phyloP scores from a whole-genome alignment of 2,113 vertebrate genomes.

The Taxidea taxus region DNA sequence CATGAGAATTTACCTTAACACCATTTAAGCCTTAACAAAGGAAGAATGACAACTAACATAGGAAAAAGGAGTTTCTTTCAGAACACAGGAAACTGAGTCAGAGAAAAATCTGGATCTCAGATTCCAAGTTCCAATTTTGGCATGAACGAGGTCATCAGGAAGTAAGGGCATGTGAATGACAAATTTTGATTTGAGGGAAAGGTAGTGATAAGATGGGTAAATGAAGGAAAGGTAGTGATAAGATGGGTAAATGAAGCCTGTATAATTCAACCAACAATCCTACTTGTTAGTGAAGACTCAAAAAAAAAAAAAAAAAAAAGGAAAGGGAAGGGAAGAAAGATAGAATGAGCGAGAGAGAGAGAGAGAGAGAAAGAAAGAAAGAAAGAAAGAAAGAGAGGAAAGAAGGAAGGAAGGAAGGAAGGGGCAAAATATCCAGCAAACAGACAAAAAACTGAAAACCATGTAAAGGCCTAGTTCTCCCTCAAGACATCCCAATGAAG shows the following conservation, averaged over 20 bases:
- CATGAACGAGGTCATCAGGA: slow-evolving; percentile 28
- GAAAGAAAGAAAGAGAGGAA: neutral
- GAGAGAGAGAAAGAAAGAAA: neutral
- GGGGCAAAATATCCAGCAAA: neutral
- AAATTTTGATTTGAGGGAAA: slow-evolving; percentile 25
- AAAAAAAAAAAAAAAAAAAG: neutral
- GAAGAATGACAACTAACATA: slow-evolving; percentile 52
- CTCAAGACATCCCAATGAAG: neutral
- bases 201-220: neutral
- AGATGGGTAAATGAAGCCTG: neutral
- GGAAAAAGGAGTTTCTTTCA: slow-evolving; percentile 50
- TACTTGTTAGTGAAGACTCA: neutral
- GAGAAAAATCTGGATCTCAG: slow-evolving; percentile 19
- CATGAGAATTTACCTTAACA: slow-evolving; percentile 53
- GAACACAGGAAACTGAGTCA: slow-evolving; percentile 72
- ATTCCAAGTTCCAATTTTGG: slow-evolving; percentile 19
- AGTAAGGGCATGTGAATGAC: neutral
- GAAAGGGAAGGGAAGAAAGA: neutral
- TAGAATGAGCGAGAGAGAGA: neutral
- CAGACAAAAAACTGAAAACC: neutral
- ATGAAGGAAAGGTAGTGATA: neutral
- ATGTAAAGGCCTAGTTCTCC: neutral
- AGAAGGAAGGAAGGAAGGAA: neutral
- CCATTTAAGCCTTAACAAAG: slow-evolving; percentile 70
- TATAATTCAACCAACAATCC: neutral